Percentiles rank a stretch among this genome's conserved stretches.
Conservation (phyloP, 2,797 vertebrate genomes). For the Sarcoramphus papa region DNA sequence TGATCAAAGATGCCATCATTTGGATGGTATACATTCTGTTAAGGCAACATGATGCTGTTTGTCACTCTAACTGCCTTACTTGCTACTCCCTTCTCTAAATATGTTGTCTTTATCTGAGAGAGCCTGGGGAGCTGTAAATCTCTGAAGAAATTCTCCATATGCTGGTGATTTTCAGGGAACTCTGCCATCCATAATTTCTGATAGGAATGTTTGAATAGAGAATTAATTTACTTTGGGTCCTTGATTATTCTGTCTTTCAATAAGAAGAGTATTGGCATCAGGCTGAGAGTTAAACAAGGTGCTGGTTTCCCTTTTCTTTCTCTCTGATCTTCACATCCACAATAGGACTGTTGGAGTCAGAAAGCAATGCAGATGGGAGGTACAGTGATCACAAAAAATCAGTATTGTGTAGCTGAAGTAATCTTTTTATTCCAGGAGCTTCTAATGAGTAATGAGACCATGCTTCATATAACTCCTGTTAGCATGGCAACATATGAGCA, state of each 20-base stretch:
- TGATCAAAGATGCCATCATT: neutral
- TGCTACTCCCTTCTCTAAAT: conserved; percentile 4
- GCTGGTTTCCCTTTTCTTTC: neutral
- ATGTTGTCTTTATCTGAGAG: conserved; percentile 27
- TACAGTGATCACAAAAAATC: neutral
- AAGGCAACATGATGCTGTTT: neutral
- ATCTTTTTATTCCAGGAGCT: neutral
- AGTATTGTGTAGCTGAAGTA: neutral
- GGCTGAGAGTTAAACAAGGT: conserved; percentile 8
- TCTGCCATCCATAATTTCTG: conserved; percentile 58
- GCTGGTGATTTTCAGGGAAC: conserved; percentile 59
- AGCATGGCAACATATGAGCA: conserved; percentile 3
- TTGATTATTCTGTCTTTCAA: conserved; percentile 29
- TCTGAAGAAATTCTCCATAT: conserved; percentile 57
- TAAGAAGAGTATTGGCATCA: conserved; percentile 10
- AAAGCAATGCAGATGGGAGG: neutral
- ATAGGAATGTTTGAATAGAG: conserved; percentile 36
- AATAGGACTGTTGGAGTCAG: neutral
- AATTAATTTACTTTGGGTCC: conserved; percentile 43
- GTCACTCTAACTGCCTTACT: neutral
- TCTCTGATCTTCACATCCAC: neutral
- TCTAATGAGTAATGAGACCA: neutral
- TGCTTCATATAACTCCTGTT: neutral
- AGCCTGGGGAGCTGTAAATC: conserved; percentile 52
- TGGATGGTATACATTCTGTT: neutral